Percentiles rank a stretch among this genome's conserved stretches.
Conservation (phyloP, 2,888 invertebrate genomes). For the Leptopilina myrica region DNA sequence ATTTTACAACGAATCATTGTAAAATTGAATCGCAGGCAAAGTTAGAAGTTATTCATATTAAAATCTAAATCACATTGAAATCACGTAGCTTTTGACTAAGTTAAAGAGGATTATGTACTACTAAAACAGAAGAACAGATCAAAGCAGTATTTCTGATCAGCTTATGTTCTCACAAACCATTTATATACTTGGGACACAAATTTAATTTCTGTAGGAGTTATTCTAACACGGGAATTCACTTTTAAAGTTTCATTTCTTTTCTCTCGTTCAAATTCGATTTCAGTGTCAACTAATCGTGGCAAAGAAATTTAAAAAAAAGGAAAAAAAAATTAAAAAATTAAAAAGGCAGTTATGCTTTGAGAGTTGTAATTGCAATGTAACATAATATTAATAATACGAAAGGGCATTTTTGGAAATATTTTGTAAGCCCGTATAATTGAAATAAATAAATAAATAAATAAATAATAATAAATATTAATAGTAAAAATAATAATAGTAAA, state of each 20-base stretch:
- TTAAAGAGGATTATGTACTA: constrained; percentile 10
- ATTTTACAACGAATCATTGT: not conserved
- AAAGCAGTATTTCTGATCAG: constrained; percentile 9
- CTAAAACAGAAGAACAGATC: not conserved
- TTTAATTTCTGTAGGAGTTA: not conserved
- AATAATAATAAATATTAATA: no score
- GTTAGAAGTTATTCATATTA: constrained; percentile 22
- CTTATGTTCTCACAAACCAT: not conserved
- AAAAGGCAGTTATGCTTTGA: no score
- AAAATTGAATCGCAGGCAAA: constrained; percentile 5
- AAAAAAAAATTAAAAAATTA: no score
- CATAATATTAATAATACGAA: no score
- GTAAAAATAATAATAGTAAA: no score
- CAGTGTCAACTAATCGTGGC: no score
- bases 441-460: no score
- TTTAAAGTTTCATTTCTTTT: not conserved
- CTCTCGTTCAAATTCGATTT: no score
- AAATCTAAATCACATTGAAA: constrained; percentile 28
- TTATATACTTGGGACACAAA: not conserved
- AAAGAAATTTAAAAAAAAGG: no score
- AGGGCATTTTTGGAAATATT: no score
- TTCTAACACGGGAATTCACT: not conserved
- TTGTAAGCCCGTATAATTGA: no score
- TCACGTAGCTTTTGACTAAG: constrained; percentile 10
- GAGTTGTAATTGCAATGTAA: no score